Conservation (phyloP, 2,888 invertebrate species). For the Dyspetes luteomarginatus region DNA sequence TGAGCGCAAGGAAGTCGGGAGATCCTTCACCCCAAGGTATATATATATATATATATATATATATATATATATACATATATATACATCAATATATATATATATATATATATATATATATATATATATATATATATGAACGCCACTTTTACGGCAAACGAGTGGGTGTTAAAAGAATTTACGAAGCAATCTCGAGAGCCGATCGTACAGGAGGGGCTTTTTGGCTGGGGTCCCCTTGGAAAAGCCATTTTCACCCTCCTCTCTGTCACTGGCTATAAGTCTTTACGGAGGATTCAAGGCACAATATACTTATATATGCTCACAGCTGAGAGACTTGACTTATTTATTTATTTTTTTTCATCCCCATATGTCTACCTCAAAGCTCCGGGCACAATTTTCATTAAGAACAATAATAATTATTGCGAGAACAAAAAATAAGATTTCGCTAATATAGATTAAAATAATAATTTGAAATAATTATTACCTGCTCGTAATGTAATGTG, state of each 20-base stretch:
- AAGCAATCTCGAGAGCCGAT: conserved; percentile 72
- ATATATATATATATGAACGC: too few species aligned
- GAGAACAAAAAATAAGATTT: background rate
- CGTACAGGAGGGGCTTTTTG: conserved; percentile 49
- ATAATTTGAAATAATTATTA: background rate
- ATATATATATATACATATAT: too few species aligned
- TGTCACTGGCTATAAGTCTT: conserved; percentile 30
- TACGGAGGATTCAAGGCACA: conserved; percentile 13
- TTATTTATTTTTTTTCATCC: background rate
- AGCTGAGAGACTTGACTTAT: background rate
- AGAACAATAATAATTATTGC: background rate
- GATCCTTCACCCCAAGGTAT: conserved; percentile 25
- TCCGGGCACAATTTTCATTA: background rate
- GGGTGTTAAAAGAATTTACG: conserved; percentile 76
- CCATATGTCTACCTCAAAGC: too few species aligned
- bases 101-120: too few species aligned
- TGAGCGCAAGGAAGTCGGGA: conserved; percentile 60
- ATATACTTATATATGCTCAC: background rate
- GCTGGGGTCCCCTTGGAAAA: background rate
- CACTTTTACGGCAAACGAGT: conserved; percentile 59
- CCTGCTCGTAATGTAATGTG: background rate
- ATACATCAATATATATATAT: background rate
- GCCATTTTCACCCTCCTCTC: conserved; percentile 50
- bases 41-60: background rate
- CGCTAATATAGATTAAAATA: background rate